A percentile compares a stretch with the other conserved stretches of the same genome.
These are phyloP conservation scores for Tachysurus vachellii DNA, from an alignment of 2,113 vertebrate species.

Conservation along the genomic window DNA sequence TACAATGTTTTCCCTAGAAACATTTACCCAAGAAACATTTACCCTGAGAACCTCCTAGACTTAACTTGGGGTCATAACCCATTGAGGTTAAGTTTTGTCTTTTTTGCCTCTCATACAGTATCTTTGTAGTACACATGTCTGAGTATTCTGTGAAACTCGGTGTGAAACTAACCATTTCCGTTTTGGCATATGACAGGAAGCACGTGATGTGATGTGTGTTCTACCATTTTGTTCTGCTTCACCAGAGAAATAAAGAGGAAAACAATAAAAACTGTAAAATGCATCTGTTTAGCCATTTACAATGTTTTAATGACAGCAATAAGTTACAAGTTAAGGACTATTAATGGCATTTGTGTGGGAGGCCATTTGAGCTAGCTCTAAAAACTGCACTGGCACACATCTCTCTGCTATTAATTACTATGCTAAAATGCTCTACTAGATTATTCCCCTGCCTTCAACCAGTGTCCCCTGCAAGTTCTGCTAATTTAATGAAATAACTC, in stretches of 20 bases:
- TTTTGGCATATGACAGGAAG: background rate
- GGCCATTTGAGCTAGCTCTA: background rate
- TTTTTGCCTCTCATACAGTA: no score
- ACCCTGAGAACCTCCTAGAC: no score
- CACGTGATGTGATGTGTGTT: background rate
- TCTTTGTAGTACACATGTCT: no score
- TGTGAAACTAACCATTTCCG: background rate
- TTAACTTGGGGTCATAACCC: no score
- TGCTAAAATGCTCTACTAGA: background rate
- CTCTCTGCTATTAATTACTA: background rate
- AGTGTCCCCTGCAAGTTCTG: background rate
- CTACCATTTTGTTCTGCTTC: background rate
- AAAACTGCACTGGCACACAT: background rate
- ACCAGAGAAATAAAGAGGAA: background rate
- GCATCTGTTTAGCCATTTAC: background rate
- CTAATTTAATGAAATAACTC: no score
- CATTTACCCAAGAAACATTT: no score
- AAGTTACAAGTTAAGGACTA: background rate
- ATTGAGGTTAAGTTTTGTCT: no score
- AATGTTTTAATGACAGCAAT: background rate
- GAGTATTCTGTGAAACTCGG: no score
- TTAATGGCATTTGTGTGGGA: background rate
- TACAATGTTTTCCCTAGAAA: no score
- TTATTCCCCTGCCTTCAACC: background rate
- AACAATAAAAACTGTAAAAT: background rate